A percentile compares a stretch with the other conserved stretches of the same genome.
phyloP scores from a whole-genome alignment of 1,140 invertebrate genomes.

The Trachelipus rathkii region DNA sequence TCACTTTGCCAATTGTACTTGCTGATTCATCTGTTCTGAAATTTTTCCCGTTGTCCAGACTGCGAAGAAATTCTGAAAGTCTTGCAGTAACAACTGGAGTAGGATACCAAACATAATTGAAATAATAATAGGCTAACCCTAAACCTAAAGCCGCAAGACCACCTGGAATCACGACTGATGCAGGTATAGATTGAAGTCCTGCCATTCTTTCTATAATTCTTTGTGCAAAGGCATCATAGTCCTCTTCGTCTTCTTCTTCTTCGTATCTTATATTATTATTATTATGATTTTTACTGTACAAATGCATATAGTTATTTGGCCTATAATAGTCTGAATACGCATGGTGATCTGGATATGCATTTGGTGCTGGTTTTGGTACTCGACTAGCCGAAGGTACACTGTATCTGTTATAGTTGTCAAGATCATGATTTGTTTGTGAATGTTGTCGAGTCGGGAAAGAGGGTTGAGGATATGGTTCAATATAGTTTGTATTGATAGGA shows the following conservation, averaged over 20 bases:
- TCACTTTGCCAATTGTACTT: not conserved
- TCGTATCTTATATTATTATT: no score
- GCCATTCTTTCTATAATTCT: not conserved
- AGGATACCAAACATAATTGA: constrained; percentile 4
- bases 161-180: not conserved
- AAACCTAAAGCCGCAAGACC: not conserved
- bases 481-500: no score
- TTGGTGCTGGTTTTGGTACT: not conserved
- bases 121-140: not conserved
- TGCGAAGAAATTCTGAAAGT: not conserved
- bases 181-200: not conserved
- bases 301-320: no score
- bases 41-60: not conserved
- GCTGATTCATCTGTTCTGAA: not conserved
- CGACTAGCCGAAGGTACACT: no score
- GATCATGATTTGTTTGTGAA: no score
- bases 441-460: no score
- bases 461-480: no score
- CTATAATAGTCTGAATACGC: not conserved
- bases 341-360: not conserved
- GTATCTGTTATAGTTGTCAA: no score
- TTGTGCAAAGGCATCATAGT: not conserved
- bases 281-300: no score
- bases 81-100: not conserved
- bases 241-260: not conserved